These are phyloP conservation scores for Nomia melanderi DNA, from an alignment of 1,140 invertebrate species.

Conservation along the genomic window DNA sequence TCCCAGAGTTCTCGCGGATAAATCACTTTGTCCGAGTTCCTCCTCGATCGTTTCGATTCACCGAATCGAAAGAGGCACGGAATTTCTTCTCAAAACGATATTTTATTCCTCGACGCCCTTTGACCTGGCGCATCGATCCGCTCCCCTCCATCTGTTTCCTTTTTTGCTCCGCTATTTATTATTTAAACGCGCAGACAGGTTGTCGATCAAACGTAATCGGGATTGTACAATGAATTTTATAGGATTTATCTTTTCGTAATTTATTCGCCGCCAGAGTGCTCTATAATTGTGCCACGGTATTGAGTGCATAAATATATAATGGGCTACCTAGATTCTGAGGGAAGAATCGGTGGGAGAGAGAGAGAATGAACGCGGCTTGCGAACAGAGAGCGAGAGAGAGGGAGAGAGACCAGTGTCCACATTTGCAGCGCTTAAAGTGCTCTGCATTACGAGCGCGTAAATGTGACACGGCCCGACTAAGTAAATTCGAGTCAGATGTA, in stretches of 20 bases:
- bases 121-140: no score
- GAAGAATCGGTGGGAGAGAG: neutral
- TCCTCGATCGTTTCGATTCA: no score
- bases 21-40: no score
- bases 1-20: no score
- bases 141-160: neutral
- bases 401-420: neutral
- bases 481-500: conserved; percentile 21
- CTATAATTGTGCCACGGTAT: conserved; percentile 31
- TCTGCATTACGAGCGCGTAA: conserved; percentile 38
- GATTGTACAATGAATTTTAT: conserved; percentile 13
- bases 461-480: conserved; percentile 17
- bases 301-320: conserved; percentile 40
- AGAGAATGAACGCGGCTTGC: neutral
- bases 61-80: no score
- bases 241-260: conserved; percentile 29
- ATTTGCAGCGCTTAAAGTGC: conserved; percentile 28
- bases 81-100: no score
- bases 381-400: neutral
- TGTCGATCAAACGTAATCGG: conserved; percentile 1
- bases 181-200: conserved; percentile 1
- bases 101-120: no score
- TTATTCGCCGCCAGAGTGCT: conserved; percentile 37
- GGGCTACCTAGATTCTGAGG: neutral
- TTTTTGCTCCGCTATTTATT: neutral